These are phyloP conservation scores for Blastomussa wellsi DNA, from an alignment of 92 coral and sea anemone genomes.

Conservation along the genomic window DNA sequence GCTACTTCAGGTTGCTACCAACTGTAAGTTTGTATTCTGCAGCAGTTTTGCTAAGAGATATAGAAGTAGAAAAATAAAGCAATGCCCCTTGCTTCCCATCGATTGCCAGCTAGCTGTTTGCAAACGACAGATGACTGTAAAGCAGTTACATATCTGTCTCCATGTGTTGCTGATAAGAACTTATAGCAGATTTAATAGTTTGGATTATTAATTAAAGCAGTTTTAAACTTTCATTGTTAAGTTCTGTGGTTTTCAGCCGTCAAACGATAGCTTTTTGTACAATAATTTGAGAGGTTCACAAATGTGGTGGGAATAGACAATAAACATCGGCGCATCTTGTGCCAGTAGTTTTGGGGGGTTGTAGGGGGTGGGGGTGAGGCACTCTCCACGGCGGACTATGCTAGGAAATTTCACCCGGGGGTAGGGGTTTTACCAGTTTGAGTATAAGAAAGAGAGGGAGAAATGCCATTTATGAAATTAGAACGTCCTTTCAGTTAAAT, in stretches of 20 bases:
- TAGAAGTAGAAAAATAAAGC: not conserved
- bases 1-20: not conserved
- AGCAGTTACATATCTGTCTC: not conserved
- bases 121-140: not conserved
- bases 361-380: too few species aligned
- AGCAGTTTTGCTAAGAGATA: not conserved
- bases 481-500: too few species aligned
- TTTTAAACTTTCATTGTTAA: not conserved
- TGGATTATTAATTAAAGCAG: slow-evolving; percentile 11
- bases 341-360: too few species aligned
- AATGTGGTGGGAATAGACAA: too few species aligned
- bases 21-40: not conserved
- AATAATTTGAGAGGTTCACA: not conserved
- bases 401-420: too few species aligned
- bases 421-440: too few species aligned
- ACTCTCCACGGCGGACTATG: too few species aligned
- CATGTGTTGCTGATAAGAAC: not conserved
- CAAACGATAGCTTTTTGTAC: not conserved
- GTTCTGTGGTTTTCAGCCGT: not conserved
- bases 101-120: too few species aligned
- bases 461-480: too few species aligned
- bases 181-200: not conserved
- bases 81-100: not conserved
- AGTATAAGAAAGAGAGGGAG: too few species aligned
- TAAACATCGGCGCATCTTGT: too few species aligned